Conservation (phyloP, 2,888 invertebrate genomes). For the Eupithecia pulchellata region DNA sequence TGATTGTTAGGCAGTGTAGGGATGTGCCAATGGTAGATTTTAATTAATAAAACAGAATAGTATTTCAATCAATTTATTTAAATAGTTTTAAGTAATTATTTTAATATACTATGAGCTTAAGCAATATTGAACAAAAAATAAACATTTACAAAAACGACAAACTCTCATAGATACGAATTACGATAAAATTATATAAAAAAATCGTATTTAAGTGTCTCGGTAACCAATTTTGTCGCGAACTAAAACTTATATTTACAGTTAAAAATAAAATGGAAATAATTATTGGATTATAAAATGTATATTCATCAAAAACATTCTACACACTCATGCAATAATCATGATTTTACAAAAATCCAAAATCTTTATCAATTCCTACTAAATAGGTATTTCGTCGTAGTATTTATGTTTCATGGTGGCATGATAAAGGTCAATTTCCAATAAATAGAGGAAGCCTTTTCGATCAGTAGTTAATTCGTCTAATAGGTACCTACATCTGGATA, state of each 20-base stretch:
- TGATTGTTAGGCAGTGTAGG: no score
- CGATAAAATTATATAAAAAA: conserved; percentile 52
- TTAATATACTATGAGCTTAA: conserved; percentile 79
- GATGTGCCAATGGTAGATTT: no score
- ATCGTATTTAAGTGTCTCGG: conserved; percentile 55
- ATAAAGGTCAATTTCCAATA: conserved; percentile 36
- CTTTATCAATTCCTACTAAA: conserved; percentile 63
- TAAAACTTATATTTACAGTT: conserved; percentile 76
- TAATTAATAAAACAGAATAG: conserved; percentile 9
- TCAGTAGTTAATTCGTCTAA: conserved; percentile 31
- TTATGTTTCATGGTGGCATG: conserved; percentile 27
- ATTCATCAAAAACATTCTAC: conserved; percentile 69
- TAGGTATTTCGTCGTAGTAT: conserved; percentile 42
- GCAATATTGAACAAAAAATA: conserved; percentile 84
- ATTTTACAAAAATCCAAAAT: conserved; percentile 56
- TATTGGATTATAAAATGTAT: conserved; percentile 49
- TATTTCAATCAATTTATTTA: conserved; percentile 62
- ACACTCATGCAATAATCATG: conserved; percentile 47
- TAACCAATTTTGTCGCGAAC: conserved; percentile 72
- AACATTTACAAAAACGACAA: conserved; percentile 79
- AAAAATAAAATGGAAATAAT: conserved; percentile 55
- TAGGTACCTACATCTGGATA: conserved; percentile 48
- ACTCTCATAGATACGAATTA: conserved; percentile 61
- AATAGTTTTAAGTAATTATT: conserved; percentile 73
- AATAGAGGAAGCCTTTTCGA: conserved; percentile 27